These are phyloP conservation scores for Apeltes quadracus DNA, from an alignment of 2,113 vertebrate genomes.

Conservation along the genomic window DNA sequence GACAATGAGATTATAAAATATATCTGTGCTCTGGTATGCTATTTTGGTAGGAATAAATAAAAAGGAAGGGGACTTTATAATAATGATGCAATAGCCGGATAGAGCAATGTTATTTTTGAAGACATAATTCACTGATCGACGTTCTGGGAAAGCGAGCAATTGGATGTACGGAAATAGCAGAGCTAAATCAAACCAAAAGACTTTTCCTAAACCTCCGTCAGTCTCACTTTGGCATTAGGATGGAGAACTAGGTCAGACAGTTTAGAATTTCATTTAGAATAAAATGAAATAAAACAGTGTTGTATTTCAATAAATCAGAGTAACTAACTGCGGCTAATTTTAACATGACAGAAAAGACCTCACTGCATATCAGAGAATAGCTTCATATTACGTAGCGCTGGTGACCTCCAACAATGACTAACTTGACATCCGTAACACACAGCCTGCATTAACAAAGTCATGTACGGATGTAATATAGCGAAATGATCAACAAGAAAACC, in stretches of 20 bases:
- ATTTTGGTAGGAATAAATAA: constrained; percentile 6
- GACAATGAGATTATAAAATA: background rate
- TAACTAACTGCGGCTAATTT: background rate
- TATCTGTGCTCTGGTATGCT: background rate
- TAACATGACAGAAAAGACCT: background rate
- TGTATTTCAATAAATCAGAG: background rate
- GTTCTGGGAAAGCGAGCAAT: constrained; percentile 41
- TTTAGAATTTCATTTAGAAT: background rate
- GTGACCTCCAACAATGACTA: too few species aligned
- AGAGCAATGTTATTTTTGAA: constrained; percentile 26
- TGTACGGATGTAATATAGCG: background rate
- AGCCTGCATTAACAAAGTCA: background rate
- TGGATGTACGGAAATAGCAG: constrained; percentile 36
- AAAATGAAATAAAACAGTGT: constrained; percentile 5
- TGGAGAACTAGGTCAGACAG: constrained; percentile 51
- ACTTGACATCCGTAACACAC: background rate
- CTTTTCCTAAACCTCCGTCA: constrained; percentile 21
- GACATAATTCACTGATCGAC: constrained; percentile 39
- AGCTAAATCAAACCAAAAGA: constrained; percentile 26
- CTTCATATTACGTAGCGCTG: background rate
- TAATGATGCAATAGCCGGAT: constrained; percentile 44
- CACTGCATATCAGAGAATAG: constrained; percentile 1
- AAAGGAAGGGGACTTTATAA: constrained; percentile 14
- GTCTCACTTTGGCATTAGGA: constrained; percentile 34
- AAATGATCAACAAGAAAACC: background rate